Base-by-base conservation (phyloP, 2,888 invertebrate species). In the Drosophila pegasa region DNA sequence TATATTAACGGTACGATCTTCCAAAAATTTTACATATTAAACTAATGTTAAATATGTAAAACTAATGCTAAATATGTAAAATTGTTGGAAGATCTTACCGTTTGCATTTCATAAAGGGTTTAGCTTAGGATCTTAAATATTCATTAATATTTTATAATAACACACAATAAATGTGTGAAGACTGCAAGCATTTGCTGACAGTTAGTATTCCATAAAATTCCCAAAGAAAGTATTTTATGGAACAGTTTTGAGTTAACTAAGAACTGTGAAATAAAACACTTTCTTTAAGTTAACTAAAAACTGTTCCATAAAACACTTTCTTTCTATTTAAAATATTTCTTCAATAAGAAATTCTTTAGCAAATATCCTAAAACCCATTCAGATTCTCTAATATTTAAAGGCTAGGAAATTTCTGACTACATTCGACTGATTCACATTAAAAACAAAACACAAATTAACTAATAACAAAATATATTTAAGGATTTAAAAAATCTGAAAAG, bases 371-470 rank as follows among this genome's bases (percentile, higher is more conserved):
- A 41, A 33, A 6, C 6, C 6, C 14, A 0, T n/a, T 33, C n/a
- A 38, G 5, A 38, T 38, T 18, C 38, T 38, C 18, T 9, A 37
- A 16, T 16, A 16, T 18, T 10, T 18, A 5, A 16, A 18, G 18
- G 38, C 40, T 12, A 41, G 14, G 14, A 14, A n/a, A 25, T 43
- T 25, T 43, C n/a, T 10, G 5, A n/a, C 14, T 41, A 41, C 43
- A 9, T 43, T 43, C n/a, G 43, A 43, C 43, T 43, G 43, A 43
- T 43, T 43, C 25, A n/a, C 2, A 25, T 25, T 25, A n/a, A n/a
- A 43, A 25, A 14, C 4, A 22, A 14, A 6, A 40, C 12, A 20
- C 3, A 14, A 38, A 41, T 41, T 14, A n/a, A 41, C 7, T n/a
- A 41, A 3, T n/a, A 43, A 27, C n/a, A 43, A 25, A 27, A 43